Evolutionary conservation across 2,113 vertebrate species (phyloP), one percentile per base, ranked within the genome.

Genomic region (Porphyrio hochstetteri): DNA sequence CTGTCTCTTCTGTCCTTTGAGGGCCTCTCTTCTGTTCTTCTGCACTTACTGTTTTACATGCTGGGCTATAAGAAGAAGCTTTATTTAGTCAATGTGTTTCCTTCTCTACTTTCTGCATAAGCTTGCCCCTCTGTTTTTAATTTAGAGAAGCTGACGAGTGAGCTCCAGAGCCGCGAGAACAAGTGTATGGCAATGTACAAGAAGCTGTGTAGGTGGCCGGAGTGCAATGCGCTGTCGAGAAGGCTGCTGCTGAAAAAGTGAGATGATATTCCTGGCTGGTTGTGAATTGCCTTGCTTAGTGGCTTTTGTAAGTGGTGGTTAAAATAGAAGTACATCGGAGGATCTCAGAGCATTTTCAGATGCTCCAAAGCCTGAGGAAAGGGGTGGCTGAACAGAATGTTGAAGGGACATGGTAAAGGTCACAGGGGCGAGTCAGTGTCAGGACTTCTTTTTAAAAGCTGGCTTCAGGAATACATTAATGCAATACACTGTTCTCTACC

Each of bases 121-220:
- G 86, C 13, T 87, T 31, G 28, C 28, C 42, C 5, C 88, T 89
- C 82, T 95, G 56, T 96, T 92, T 95, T 84, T 80, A 50, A 89
- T 97, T 96, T 97, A 99, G 99, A 99, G 96, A 99, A 99, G 96
- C 97, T 99, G 98, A 99, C 99, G 44, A 99, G 99, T 33, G 99
- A 99, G 96, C 98, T 99, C 82, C 99, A 99, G 96, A 99, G 99
- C 97, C 98, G 99, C 29, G 99, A 99, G 95, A 99, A 98, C 95
- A 99, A 99, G 90, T 99, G 99, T 88, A 99, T 99, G 99, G 98
- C 98, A 77, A 98, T 99, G 96, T 99, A 99, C 96, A 98, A 98
- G 96, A 98, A 99, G 76, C 98, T 99, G 55, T 97, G 98, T 85
- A 97, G 97, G 93, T 99, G 99, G 99, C 98, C 99, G 0, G 99